Evolutionary conservation across 2,797 vertebrate genomes (phyloP).

Genomic region (Myotis planiceps): DNA sequence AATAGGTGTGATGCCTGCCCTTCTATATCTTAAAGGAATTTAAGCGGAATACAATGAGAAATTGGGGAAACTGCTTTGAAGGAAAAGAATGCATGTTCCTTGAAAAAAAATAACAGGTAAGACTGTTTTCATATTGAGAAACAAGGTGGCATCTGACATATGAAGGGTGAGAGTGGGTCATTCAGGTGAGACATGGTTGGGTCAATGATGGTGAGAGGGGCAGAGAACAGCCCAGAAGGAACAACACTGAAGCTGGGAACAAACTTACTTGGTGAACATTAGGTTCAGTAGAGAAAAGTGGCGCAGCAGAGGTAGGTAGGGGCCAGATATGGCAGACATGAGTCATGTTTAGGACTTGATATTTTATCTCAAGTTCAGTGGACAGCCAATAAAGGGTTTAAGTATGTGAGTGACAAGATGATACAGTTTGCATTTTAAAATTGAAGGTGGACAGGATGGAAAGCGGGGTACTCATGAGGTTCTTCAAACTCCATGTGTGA

Average conservation of each 20-base stretch:
- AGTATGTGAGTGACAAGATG: background rate
- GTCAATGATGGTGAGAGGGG: background rate
- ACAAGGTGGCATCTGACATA: background rate
- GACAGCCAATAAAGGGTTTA: background rate
- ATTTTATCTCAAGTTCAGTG: background rate
- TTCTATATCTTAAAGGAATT: background rate
- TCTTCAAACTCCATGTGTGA: background rate
- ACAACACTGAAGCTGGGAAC: background rate
- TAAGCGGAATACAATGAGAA: background rate
- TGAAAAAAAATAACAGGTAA: background rate
- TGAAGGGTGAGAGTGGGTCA: background rate
- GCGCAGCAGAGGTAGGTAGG: background rate
- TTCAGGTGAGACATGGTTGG: background rate
- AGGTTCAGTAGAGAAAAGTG: background rate
- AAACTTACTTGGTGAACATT: background rate
- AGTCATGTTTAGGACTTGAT: background rate
- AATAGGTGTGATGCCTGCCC: background rate
- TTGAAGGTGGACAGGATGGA: background rate
- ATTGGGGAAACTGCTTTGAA: constrained; percentile 2
- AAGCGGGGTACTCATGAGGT: background rate
- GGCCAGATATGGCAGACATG: background rate
- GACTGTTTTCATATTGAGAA: background rate
- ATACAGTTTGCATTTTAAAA: background rate
- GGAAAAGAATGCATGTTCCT: background rate
- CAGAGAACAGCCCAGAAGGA: background rate